phyloP scores from a whole-genome alignment of 1,140 invertebrate species.

The Myzus persicae region DNA sequence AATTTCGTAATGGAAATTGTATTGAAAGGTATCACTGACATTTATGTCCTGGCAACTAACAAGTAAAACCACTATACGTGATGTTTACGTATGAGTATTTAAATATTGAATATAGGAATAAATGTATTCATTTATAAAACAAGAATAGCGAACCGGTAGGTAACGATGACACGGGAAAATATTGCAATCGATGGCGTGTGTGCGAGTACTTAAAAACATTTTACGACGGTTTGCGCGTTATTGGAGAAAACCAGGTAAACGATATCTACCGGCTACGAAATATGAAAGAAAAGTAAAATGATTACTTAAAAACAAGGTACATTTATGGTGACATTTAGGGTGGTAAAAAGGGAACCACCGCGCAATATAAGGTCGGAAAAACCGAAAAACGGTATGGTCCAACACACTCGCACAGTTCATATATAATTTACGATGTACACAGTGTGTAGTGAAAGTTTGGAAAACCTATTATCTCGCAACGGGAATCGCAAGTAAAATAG shows the following conservation, averaged over 20 bases:
- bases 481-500: not conserved
- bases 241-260: not conserved
- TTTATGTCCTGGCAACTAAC: not conserved
- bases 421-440: not conserved
- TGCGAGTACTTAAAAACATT: not conserved
- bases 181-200: not conserved
- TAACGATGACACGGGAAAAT: not conserved
- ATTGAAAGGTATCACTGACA: not conserved
- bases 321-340: not conserved
- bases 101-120: not conserved
- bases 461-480: not conserved
- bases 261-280: not conserved
- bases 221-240: too few species aligned
- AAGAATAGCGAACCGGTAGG: not conserved
- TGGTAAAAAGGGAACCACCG: not conserved
- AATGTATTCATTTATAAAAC: not conserved
- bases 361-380: not conserved
- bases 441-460: not conserved
- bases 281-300: not conserved
- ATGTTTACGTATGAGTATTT: not conserved
- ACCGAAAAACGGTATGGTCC: not conserved
- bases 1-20: not conserved
- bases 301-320: not conserved
- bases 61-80: not conserved
- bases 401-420: not conserved